phyloP scores from a whole-genome alignment of 2,888 invertebrate species.

The Lithosia quadra region DNA sequence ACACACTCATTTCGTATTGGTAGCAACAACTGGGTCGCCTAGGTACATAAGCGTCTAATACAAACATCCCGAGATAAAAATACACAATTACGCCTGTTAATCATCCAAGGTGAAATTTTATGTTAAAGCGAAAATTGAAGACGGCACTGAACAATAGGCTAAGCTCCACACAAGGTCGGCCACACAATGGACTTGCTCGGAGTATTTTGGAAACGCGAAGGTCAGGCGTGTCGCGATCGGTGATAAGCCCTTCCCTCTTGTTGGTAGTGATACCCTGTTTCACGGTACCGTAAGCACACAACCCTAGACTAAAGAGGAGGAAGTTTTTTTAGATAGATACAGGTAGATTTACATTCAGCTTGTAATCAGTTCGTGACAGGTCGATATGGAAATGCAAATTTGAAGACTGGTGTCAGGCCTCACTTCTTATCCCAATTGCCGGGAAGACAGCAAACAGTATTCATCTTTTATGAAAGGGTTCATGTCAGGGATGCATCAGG shows the following conservation, averaged over 20 bases:
- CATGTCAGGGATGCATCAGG: no score
- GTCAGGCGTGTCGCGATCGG: constrained; percentile 70
- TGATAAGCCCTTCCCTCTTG: constrained; percentile 78
- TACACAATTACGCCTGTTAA: constrained; percentile 62
- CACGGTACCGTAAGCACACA: constrained; percentile 66
- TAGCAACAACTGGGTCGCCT: constrained; percentile 26
- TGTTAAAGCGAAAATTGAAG: constrained; percentile 76
- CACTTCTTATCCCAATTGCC: no score
- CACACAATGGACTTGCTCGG: constrained; percentile 71
- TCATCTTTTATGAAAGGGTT: no score
- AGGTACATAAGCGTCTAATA: constrained; percentile 43
- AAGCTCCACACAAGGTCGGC: constrained; percentile 60
- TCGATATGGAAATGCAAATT: no score
- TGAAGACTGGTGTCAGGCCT: no score
- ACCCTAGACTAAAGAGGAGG: constrained; percentile 22
- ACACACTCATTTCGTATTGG: constrained; percentile 2
- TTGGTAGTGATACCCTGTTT: constrained; percentile 74
- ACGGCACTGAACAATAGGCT: constrained; percentile 67
- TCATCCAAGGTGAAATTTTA: constrained; percentile 80
- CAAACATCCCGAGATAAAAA: constrained; percentile 51
- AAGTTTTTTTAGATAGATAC: no score
- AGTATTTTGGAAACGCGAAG: constrained; percentile 83
- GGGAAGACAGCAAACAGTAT: no score
- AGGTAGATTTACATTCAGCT: no score
- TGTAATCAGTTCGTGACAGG: no score